Base-by-base conservation (phyloP, 2,888 invertebrate genomes). In the Polyploca ridens region DNA sequence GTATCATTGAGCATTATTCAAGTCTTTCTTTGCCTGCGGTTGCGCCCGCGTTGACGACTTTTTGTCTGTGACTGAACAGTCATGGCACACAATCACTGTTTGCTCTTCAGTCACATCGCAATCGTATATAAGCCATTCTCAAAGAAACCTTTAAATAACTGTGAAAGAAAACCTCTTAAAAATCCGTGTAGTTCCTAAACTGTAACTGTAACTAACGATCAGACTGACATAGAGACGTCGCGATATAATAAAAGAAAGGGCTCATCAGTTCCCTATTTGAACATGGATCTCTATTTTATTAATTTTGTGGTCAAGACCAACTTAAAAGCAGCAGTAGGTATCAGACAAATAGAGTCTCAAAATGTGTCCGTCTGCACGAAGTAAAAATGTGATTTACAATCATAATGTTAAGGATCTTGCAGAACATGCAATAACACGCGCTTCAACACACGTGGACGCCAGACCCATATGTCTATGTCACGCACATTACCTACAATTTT, bases 401-500 rank as follows among this genome's bases (percentile, higher is more conserved):
- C 54, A 19, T 14, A 46, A 46, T 49, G 16, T 16, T 7, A 8
- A 49, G 7, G 54, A 54, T 54, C 54, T 54, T 27, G 14, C 27
- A 44, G 27, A n/a, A 61, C 16, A 60, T 41, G 60, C 38, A 41
- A 13, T 33, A 61, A 44, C 44, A 33, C 19, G 41, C 27, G 61
- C 61, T 44, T 44, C 2, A 2, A 11, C n/a, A 27, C 61, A 61
- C 61, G 61, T 44, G 44, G 10, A 41, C 44, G 41, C 44, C 38
- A 14, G 60, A 7, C 61, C 61, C 13, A 41, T 41, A 13, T 13
- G 13, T 41, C 11, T 41, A 5, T 41, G 7, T 70, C 67, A 49
- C 66, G 73, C 68, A 66, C 70, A 74, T 74, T 73, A 68, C 19
- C 16, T 54, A 19, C 10, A 71, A 67, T 69, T 13, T 4, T 41